Evolutionary conservation across 2,797 vertebrate species (phyloP), one percentile per base, ranked within the genome.

Genomic region (Gymnocypris eckloni): DNA sequence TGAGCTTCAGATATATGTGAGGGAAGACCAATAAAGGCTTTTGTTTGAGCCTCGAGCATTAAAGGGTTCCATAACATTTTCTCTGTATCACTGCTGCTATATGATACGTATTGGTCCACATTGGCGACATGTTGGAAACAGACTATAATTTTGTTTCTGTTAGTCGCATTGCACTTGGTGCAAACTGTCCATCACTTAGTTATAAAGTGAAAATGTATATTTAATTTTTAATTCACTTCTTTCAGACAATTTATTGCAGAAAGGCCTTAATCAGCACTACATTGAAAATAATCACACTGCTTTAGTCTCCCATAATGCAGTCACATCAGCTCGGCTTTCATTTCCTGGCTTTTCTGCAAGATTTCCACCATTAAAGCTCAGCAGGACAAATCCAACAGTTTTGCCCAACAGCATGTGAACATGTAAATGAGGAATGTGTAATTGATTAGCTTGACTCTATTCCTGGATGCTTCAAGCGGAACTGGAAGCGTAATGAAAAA

Each of bases 331-430:
- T 48, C 0, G 0, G 15, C 72, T 67, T 86, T 56, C 18, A 75
- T 64, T 79, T 48, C 59, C 64, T 52, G 71, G 71, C 45, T 67
- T 86, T 66, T 72, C 73, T 45, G 73, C 22, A 70, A 72, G 82
- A 59, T 84, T 88, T 56, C 67, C 71, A 69, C 84, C 64, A 50
- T 80, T 52, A 50, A 75, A 72, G 64, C 79, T 56, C 81, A 50
- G 66, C 84, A 81, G 82, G 79, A 89, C 76, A 88, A 89, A 82
- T 75, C 83, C 89, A 84, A 81, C 82, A 86, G 77, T 81, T 87
- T 84, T 86, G 83, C 72, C 52, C 41, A 82, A 89, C 84, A 82
- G 84, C 76, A 79, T 81, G 82, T 85, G 82, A 81, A 85, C 18
- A 69, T 61, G 67, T 61, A 78, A 90, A 90, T 33, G 78, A 77